Percentiles rank a stretch among this genome's conserved stretches.
These are phyloP conservation scores for Drosophila carrolli DNA, from an alignment of 1,140 invertebrate genomes.

Conservation along the genomic window DNA sequence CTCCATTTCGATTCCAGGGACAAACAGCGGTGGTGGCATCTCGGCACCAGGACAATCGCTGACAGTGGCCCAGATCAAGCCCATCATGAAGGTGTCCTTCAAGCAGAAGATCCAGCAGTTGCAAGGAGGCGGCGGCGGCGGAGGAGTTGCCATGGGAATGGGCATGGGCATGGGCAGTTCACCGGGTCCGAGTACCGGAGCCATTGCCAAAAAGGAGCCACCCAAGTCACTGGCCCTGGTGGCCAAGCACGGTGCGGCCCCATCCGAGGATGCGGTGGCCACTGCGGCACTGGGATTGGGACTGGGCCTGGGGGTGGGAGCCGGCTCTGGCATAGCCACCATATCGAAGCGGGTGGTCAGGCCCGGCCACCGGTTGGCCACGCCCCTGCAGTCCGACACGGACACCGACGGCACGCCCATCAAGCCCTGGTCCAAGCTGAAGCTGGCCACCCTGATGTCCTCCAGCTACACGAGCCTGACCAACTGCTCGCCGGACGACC, in stretches of 20 bases:
- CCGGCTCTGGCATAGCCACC: constrained; percentile 21
- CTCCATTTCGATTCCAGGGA: background rate
- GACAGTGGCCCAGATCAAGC: constrained; percentile 68
- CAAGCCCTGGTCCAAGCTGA: constrained; percentile 83
- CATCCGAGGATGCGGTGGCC: constrained; percentile 11
- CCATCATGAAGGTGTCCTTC: constrained; percentile 79
- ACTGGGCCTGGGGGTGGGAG: background rate
- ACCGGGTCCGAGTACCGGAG: constrained; percentile 37
- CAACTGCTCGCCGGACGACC: constrained; percentile 71
- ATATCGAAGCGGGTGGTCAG: constrained; percentile 59
- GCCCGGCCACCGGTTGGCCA: constrained; percentile 43
- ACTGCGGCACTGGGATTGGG: background rate
- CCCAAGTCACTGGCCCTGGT: constrained; percentile 66
- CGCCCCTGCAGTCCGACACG: constrained; percentile 66
- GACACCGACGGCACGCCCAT: constrained; percentile 80
- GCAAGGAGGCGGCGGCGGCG: constrained; percentile 34
- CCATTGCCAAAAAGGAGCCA: constrained; percentile 72
- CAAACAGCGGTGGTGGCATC: constrained; percentile 6
- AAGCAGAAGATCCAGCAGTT: constrained; percentile 80
- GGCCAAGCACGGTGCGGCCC: constrained; percentile 40
- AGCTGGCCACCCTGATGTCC: constrained; percentile 80
- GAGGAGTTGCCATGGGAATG: no score
- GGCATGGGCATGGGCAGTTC: background rate
- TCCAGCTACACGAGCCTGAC: constrained; percentile 79
- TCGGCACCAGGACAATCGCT: constrained; percentile 38